Evolutionary conservation across 2,797 vertebrate genomes (phyloP), one percentile per base, ranked within the genome.

Genomic region (Coregonus sp.): DNA sequence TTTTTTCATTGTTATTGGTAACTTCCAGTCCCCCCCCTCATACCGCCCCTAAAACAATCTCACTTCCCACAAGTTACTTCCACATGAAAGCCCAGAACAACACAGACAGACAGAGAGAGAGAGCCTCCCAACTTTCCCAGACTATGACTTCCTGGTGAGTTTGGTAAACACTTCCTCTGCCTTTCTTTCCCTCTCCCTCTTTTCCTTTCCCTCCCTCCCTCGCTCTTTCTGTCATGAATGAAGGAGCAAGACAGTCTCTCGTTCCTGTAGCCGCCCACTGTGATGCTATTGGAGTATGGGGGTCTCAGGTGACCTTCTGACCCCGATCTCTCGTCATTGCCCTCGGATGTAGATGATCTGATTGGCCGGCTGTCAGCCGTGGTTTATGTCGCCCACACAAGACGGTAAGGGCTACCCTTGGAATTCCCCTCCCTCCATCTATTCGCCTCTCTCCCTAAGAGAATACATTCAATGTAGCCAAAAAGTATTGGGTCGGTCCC

Each of bases 121-220:
- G 40, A 47, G 40, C 7, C 40, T 47, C 20, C 59, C 59, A 18
- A 11, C 4, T 16, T 5, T 51, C 40, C 71, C 29, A 72, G 71
- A 72, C 70, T 35, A 72, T 29, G 51, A 72, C 71, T 72, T 72
- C 71, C 71, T 72, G 29, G 51, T 25, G 29, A 16, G 7, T 31
- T 11, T 29, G 0, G 6, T n/a, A 52, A 29, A 54, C 25, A 54
- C 29, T 72, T 18, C 29, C 71, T 72, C 50, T 5, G 20, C 51
- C 50, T 50, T 50, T 33, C 63, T 35, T 7, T 54, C 29, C 29
- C 25, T 56, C 51, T 33, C 31, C 47, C 50, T 31, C 12, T 47
- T 20, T 52, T 51, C 70, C 70, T 29, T n/a, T 37, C 25, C 47
- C 31, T 51, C 35, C 2, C 40, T 33, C 68, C 37, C 68, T 25